Evolutionary conservation across 2,113 vertebrate genomes (phyloP).

Genomic region (Phaethornis superciliosus): DNA sequence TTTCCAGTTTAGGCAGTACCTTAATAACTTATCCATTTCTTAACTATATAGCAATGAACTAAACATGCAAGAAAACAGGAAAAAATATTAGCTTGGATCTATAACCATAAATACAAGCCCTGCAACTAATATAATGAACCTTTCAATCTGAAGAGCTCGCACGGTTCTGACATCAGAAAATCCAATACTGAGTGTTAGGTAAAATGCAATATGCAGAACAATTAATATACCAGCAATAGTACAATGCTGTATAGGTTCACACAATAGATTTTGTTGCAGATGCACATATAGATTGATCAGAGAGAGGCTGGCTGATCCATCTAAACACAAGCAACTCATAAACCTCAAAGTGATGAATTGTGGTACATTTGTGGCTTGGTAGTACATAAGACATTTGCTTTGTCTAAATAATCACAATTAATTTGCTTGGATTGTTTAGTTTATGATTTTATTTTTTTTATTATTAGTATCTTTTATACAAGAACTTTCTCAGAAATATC

Average conservation of each 20-base stretch:
- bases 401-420: background rate
- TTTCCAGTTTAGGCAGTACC: conserved; percentile 14
- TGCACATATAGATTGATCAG: background rate
- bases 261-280: background rate
- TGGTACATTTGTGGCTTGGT: background rate
- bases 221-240: background rate
- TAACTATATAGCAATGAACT: background rate
- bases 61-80: background rate
- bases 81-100: background rate
- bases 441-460: background rate
- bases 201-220: background rate
- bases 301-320: background rate
- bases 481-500: background rate
- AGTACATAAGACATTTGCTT: background rate
- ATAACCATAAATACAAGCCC: background rate
- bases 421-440: background rate
- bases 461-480: background rate
- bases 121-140: background rate
- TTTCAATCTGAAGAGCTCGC: background rate
- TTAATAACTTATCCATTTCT: conserved; percentile 4
- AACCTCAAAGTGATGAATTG: background rate
- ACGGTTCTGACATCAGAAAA: background rate
- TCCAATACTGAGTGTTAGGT: background rate
- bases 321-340: background rate
- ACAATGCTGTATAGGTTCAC: background rate